Conservation (phyloP, 2,888 invertebrate genomes). For the Phlogophora meticulosa region DNA sequence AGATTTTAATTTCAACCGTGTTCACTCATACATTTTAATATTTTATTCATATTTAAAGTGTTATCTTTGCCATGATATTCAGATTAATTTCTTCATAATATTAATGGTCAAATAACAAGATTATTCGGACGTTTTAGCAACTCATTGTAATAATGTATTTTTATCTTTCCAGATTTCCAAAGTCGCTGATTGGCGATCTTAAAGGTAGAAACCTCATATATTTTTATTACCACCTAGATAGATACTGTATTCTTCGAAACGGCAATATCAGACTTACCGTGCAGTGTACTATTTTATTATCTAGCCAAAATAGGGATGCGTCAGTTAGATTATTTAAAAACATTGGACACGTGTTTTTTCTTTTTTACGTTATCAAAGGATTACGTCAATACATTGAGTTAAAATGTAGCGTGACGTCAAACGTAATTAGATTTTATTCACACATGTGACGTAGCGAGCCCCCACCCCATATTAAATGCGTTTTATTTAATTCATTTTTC, state of each 20-base stretch:
- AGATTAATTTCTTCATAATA: neutral
- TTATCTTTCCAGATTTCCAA: constrained; percentile 44
- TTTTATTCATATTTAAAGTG: constrained; percentile 20
- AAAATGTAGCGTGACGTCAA: too few species aligned
- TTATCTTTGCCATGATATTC: neutral
- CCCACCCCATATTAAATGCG: too few species aligned
- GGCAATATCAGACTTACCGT: neutral
- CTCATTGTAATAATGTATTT: neutral
- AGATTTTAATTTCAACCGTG: constrained; percentile 50
- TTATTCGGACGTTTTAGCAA: neutral
- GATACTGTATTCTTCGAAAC: neutral
- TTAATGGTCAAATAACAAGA: neutral
- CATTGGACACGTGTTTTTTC: too few species aligned
- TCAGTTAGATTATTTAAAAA: too few species aligned
- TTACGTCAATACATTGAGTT: too few species aligned
- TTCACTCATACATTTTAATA: constrained; percentile 42
- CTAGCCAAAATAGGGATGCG: neutral
- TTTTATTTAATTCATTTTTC: too few species aligned
- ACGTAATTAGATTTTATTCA: too few species aligned
- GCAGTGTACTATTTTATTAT: constrained; percentile 15
- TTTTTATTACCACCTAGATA: neutral
- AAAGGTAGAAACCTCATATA: constrained; percentile 39
- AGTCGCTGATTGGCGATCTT: constrained; percentile 44
- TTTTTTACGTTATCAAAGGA: too few species aligned
- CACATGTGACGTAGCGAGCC: too few species aligned